Conservation (phyloP, 2,888 invertebrate species). For the Mechanitis mazaeus region DNA sequence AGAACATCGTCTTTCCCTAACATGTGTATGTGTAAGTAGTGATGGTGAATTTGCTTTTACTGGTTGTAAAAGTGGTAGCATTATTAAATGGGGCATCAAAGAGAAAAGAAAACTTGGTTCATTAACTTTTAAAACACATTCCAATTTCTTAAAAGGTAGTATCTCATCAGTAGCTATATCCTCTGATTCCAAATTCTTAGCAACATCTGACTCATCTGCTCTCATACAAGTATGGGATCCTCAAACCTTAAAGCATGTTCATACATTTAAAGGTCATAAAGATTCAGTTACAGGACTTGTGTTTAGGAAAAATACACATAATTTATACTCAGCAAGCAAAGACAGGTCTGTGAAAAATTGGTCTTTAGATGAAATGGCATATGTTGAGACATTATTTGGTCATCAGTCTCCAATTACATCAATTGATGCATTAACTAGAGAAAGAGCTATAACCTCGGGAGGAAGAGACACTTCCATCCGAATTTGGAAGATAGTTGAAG, state of each 20-base stretch:
- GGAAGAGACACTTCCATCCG: constrained; percentile 91
- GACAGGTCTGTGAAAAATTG: constrained; percentile 94
- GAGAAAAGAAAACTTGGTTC: constrained; percentile 78
- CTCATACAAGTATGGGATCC: constrained; percentile 91
- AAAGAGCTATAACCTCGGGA: constrained; percentile 92
- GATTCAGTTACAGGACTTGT: constrained; percentile 84
- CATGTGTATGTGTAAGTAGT: constrained; percentile 85
- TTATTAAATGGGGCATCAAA: constrained; percentile 89
- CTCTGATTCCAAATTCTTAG: constrained; percentile 88
- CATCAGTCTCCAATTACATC: constrained; percentile 92
- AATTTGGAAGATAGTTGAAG: constrained; percentile 98
- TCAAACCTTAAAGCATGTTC: constrained; percentile 82
- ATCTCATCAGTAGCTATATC: constrained; percentile 84
- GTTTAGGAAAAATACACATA: constrained; percentile 90
- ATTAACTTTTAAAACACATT: constrained; percentile 69
- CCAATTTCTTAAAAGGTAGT: constrained; percentile 59
- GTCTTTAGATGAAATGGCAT: constrained; percentile 97
- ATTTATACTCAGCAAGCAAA: constrained; percentile 86
- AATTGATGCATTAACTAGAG: constrained; percentile 91
- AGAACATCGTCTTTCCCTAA: constrained; percentile 86
- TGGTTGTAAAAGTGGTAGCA: constrained; percentile 91
- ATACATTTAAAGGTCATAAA: constrained; percentile 88
- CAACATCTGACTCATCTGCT: constrained; percentile 71
- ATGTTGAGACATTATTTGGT: constrained; percentile 96
- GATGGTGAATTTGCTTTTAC: constrained; percentile 85